Evolutionary conservation across 2,797 vertebrate genomes (phyloP), one percentile per base, ranked within the genome.

Genomic region (Tokudaia tokunoshimensis): DNA sequence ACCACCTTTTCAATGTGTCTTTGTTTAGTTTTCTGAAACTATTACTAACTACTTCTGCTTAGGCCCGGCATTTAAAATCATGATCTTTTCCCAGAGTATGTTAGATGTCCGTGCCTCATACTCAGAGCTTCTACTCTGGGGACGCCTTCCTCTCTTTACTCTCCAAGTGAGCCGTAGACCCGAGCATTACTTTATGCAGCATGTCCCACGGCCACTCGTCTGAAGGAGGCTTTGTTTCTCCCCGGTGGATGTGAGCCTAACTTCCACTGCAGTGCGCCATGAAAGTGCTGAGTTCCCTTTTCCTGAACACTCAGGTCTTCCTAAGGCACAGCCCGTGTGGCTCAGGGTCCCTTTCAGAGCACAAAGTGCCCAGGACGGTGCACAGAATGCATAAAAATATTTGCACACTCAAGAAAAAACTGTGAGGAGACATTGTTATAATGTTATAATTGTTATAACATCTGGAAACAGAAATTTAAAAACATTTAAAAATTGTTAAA

Each of bases 341-440:
- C 59, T 90, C 44, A 87, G 76, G 84, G 96, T 70, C 50, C 70
- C 80, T 91, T 92, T 85, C 91, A 91, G 81, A 87, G 70, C 34
- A 55, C 29, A 37, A 2, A 57, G n/a, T 19, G 13, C 26, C 61
- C 67, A 76, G 6, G 22, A 63, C 12, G 70, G 15, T 4, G 6
- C 61, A 67, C 4, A 37, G 17, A 91, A 84, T 50, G 11, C 24
- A 41, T 70, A 44, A 79, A 91, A 79, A 80, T 81, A 83, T 92
- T 91, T 72, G 59, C 78, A 80, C 96, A 92, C 61, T 94, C 47
- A 97, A 87, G 22, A 11, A 96, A 57, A 59, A 63, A 59, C 55
- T 61, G 6, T 82, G 44, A 29, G 87, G 59, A 95, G 94, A 92
- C 37, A 74, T 83, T 57, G 92, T 41, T 80, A 3, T 57, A 84